Evolutionary conservation across 2,888 invertebrate genomes (phyloP), one percentile per base, ranked within the genome.

Genomic region (Ctenicera cuprea): DNA sequence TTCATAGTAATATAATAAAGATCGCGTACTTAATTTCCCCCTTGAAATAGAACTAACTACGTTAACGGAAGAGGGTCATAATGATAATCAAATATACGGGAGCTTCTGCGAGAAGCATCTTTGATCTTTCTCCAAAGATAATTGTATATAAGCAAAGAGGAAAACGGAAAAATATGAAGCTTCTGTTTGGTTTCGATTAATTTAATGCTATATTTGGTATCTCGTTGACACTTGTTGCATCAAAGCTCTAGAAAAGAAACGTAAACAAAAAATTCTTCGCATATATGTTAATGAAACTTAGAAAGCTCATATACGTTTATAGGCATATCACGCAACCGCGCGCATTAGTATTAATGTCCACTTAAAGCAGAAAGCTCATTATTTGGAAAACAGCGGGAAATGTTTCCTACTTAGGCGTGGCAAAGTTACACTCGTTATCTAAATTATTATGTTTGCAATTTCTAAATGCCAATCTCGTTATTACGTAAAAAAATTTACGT

Each of bases 121-220:
- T 18, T 48, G 48, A 48, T 48, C 48, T 48, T 18, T 20, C 4
- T 18, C 8, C 9, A 3, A 2, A 2, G 18, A 18, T 48, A 48
- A 18, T 18, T 48, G 48, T 48, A 11, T 48, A 20, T 18, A 48
- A 48, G 20, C 20, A 48, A 48, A 16, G 33, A 33, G 33, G 33
- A 33, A 33, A 33, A 33, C 7, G 33, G 2, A 7, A 14, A 14
- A 41, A 1, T 5, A 41, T 18, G 18, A 1, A 18, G 18, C 16
- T 48, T 48, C 48, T 18, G 48, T 48, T 48, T 48, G 18, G 48
- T 18, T 48, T 16, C 9, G 48, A 48, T 48, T 48, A 48, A 18
- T 18, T 7, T 8, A 16, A 48, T 48, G 33, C 7, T 33, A 33
- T 33, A 8, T 48, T 48, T 48, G 14, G 18, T 7, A 11, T 18